These are phyloP conservation scores for Muscina levida DNA, from an alignment of 2,888 invertebrate species.

Conservation along the genomic window DNA sequence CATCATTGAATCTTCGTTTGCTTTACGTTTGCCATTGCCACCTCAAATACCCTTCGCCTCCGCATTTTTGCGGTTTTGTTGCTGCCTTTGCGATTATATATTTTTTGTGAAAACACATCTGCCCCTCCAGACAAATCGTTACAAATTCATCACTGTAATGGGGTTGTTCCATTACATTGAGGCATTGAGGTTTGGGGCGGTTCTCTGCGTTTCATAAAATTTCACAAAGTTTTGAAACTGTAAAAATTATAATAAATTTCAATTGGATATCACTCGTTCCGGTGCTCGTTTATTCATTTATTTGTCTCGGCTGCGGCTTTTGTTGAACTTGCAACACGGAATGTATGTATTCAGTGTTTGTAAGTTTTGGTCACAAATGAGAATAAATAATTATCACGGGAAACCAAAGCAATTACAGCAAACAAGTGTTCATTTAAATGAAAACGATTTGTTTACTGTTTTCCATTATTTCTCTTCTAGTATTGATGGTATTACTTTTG, in stretches of 20 bases:
- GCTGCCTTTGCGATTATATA: not conserved
- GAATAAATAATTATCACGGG: slow-evolving; percentile 21
- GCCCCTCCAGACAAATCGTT: slow-evolving; percentile 43
- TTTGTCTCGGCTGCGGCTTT: not conserved
- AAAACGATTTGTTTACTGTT: slow-evolving; percentile 10
- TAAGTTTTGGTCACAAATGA: not conserved
- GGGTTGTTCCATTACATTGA: not conserved
- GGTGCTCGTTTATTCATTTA: not conserved
- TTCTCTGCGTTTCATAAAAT: not conserved
- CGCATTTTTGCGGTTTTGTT: not conserved
- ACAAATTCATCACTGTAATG: slow-evolving; percentile 55
- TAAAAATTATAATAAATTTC: slow-evolving; percentile 33
- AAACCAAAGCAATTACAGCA: slow-evolving; percentile 29
- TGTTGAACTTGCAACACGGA: not conserved
- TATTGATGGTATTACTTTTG: not conserved
- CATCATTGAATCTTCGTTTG: slow-evolving; percentile 17
- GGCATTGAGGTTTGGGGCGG: too few relatives aligned
- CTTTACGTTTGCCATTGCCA: slow-evolving; percentile 25
- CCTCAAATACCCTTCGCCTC: not conserved
- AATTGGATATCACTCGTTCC: slow-evolving; percentile 35
- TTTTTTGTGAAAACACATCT: slow-evolving; percentile 34
- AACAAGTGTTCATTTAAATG: slow-evolving; percentile 21
- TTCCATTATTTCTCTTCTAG: not conserved
- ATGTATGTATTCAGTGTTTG: too few relatives aligned
- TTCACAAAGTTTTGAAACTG: slow-evolving; percentile 20